Percentiles rank a stretch among this genome's conserved stretches.
These are phyloP conservation scores for Hylia prasina DNA, from an alignment of 2,113 vertebrate genomes.

Conservation along the genomic window DNA sequence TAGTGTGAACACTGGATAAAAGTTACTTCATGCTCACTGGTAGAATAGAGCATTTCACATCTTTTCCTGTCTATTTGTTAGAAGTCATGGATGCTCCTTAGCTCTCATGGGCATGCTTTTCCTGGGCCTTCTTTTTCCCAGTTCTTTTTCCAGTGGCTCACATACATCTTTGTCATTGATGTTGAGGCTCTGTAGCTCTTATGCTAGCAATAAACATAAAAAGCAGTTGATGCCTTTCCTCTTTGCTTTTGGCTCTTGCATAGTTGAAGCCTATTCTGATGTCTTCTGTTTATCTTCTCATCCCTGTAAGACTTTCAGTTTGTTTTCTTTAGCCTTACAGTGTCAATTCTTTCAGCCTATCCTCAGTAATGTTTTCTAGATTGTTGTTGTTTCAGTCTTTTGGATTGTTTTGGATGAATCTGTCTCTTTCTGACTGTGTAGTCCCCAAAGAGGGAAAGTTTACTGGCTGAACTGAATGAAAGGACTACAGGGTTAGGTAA, in stretches of 20 bases:
- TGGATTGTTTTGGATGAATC: not conserved
- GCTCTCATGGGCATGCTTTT: not conserved
- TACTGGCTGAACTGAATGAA: not conserved
- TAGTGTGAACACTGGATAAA: not conserved
- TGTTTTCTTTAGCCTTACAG: not conserved
- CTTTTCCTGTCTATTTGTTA: not conserved
- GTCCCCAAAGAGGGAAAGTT: not conserved
- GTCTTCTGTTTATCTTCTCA: not conserved
- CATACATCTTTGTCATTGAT: not conserved
- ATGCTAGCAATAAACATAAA: not conserved
- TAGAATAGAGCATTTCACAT: not conserved
- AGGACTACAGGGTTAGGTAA: not conserved
- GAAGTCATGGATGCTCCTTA: not conserved
- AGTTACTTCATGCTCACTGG: not conserved
- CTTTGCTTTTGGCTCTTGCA: not conserved
- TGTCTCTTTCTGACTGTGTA: not conserved
- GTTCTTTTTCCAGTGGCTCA: not conserved
- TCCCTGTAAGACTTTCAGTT: not conserved
- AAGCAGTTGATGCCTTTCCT: not conserved
- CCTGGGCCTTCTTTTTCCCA: not conserved
- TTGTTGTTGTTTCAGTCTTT: not conserved
- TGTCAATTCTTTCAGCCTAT: not conserved
- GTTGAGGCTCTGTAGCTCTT: not conserved
- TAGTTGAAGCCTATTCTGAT: not conserved
- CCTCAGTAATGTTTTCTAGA: not conserved